Percentiles rank a stretch among this genome's conserved stretches.
Evolutionary conservation across 2,797 vertebrate species (phyloP).

Genomic region (Neosalanx taihuensis): DNA sequence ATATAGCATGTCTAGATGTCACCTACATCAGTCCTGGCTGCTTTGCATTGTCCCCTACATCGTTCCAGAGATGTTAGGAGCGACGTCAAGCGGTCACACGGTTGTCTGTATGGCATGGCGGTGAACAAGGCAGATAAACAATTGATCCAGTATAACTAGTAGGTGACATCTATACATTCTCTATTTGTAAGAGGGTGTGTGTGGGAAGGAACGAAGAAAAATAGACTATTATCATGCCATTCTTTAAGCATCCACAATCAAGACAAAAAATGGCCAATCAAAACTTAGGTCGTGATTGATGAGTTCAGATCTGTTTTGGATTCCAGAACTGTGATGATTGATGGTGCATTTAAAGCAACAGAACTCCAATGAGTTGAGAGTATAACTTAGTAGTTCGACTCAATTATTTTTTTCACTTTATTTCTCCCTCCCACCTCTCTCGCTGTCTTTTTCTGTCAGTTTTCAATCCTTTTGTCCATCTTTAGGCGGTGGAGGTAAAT

Average conservation of each 20-base stretch:
- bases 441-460: constrained; percentile 1
- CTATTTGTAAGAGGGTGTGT: constrained; percentile 2
- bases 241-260: constrained; percentile 30
- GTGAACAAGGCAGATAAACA: too few relatives aligned
- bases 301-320: constrained; percentile 44
- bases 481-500: too few relatives aligned
- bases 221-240: neutral
- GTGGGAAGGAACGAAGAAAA: neutral
- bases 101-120: too few relatives aligned
- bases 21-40: too few relatives aligned
- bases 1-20: too few relatives aligned
- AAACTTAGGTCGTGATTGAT: constrained; percentile 50
- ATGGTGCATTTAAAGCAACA: constrained; percentile 61
- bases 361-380: constrained; percentile 43
- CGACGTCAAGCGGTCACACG: too few relatives aligned
- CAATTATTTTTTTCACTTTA: constrained; percentile 39
- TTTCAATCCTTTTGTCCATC: constrained; percentile 25
- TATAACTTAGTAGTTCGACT: neutral
- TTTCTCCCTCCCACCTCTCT: neutral
- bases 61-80: too few relatives aligned
- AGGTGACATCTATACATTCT: neutral
- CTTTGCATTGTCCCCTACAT: too few relatives aligned
- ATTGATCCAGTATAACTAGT: neutral
- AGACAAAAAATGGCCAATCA: constrained; percentile 17
- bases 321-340: constrained; percentile 58